A percentile compares a stretch with the other conserved stretches of the same genome.
Conservation (phyloP, 1,140 invertebrate genomes). For the Brachionus plicatilis region DNA sequence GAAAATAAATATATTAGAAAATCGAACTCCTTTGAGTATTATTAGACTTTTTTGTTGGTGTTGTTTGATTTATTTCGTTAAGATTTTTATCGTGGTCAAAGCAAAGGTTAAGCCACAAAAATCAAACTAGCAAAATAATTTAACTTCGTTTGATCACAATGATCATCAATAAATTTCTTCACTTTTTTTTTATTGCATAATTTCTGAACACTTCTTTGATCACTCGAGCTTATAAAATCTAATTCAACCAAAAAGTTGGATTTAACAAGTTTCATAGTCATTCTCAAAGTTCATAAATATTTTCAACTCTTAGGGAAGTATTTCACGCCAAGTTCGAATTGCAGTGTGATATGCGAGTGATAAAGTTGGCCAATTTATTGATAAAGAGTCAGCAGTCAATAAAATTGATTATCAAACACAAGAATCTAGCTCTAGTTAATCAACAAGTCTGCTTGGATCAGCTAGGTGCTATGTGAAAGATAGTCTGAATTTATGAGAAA, state of each 20-base stretch:
- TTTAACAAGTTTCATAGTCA: not conserved
- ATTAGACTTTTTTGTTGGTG: not conserved
- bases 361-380: too few species aligned
- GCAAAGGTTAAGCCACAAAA: slow-evolving; percentile 6
- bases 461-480: not conserved
- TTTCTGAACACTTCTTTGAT: not conserved
- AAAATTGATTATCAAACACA: slow-evolving; percentile 29
- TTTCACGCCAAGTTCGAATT: not conserved
- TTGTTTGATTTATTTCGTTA: slow-evolving; percentile 7
- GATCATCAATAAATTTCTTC: slow-evolving; percentile 11
- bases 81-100: slow-evolving; percentile 18
- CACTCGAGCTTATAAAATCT: not conserved
- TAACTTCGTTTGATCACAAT: slow-evolving; percentile 8
- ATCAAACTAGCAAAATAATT: slow-evolving; percentile 21
- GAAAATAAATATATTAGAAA: slow-evolving; percentile 22
- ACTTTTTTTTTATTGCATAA: slow-evolving; percentile 13
- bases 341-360: not conserved
- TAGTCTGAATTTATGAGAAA: slow-evolving; percentile 6
- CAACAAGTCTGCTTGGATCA: not conserved
- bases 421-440: not conserved
- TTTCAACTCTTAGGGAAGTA: not conserved
- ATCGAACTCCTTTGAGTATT: slow-evolving; percentile 6
- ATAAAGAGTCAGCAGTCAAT: not conserved
- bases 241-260: not conserved
- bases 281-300: not conserved